phyloP scores from a whole-genome alignment of 2,797 vertebrate species.

The Anguilla anguilla region DNA sequence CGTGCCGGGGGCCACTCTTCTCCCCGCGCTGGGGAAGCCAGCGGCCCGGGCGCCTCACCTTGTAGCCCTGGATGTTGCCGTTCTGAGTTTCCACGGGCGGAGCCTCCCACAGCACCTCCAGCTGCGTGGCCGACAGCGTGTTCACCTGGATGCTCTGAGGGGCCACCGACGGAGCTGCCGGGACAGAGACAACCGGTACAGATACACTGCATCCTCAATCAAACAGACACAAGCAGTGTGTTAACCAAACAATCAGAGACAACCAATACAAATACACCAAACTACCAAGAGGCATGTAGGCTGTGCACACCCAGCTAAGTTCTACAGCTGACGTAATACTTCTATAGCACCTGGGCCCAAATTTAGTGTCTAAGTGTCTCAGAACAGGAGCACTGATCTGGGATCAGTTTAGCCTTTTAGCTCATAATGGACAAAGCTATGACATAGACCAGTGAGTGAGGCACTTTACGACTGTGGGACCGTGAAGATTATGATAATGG shows the following conservation, averaged over 20 bases:
- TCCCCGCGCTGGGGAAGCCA: background rate
- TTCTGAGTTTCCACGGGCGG: constrained; percentile 76
- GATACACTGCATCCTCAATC: background rate
- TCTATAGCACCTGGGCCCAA: too few species aligned
- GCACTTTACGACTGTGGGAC: too few species aligned
- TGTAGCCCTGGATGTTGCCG: constrained; percentile 80
- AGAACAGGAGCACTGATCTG: too few species aligned
- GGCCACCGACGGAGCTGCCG: constrained; percentile 68
- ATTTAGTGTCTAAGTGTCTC: too few species aligned
- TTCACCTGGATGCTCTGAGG: constrained; percentile 70
- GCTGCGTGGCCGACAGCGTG: constrained; percentile 72
- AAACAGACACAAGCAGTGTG: background rate
- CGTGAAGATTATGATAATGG: background rate
- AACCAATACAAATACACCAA: background rate
- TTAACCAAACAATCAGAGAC: background rate
- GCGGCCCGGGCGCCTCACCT: constrained; percentile 56
- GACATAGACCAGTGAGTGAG: too few species aligned
- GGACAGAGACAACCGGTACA: constrained; percentile 7
- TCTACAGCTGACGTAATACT: too few species aligned
- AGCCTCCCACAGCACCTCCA: constrained; percentile 77
- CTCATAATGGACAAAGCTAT: too few species aligned
- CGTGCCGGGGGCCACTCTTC: background rate
- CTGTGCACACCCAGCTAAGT: too few species aligned
- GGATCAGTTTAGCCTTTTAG: too few species aligned
- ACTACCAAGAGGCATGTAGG: too few species aligned